phyloP scores from a whole-genome alignment of 2,888 invertebrate species.

The Hanleya hanleyi region DNA sequence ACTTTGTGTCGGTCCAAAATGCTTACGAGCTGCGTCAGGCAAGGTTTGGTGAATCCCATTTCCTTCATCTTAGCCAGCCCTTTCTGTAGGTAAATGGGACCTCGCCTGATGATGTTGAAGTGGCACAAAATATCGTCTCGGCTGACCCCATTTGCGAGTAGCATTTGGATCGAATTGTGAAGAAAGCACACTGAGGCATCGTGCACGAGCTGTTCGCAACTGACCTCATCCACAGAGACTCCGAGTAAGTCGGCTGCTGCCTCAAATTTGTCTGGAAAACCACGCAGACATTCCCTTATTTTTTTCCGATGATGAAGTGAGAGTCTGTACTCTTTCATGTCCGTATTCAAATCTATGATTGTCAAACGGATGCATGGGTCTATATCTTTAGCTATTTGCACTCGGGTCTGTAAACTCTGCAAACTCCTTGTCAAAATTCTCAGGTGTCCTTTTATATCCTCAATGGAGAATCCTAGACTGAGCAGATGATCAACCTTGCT shows the following conservation, averaged over 20 bases:
- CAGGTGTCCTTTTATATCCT: constrained; percentile 15
- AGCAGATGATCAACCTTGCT: constrained; percentile 13
- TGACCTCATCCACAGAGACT: constrained; percentile 14
- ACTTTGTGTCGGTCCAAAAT: constrained; percentile 21
- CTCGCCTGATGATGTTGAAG: constrained; percentile 25
- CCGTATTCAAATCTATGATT: background rate
- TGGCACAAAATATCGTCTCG: constrained; percentile 27
- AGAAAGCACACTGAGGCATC: too few species aligned
- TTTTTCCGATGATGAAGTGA: background rate
- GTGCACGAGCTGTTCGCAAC: too few species aligned
- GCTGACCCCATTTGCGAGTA: constrained; percentile 16
- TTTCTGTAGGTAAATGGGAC: background rate
- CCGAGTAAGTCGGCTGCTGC: constrained; percentile 21
- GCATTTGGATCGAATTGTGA: constrained; percentile 1
- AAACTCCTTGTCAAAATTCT: constrained; percentile 14
- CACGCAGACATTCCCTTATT: background rate
- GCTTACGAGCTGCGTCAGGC: constrained; percentile 15
- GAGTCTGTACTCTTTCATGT: background rate
- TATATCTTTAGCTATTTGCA: background rate
- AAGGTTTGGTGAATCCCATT: constrained; percentile 12
- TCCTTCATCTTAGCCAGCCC: constrained; percentile 15
- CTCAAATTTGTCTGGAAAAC: background rate
- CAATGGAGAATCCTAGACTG: constrained; percentile 9
- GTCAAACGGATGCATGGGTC: background rate
- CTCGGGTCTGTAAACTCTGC: background rate